Evolutionary conservation across 92 coral and sea anemone genomes (phyloP).

Genomic region (Pocillopora meandrina): DNA sequence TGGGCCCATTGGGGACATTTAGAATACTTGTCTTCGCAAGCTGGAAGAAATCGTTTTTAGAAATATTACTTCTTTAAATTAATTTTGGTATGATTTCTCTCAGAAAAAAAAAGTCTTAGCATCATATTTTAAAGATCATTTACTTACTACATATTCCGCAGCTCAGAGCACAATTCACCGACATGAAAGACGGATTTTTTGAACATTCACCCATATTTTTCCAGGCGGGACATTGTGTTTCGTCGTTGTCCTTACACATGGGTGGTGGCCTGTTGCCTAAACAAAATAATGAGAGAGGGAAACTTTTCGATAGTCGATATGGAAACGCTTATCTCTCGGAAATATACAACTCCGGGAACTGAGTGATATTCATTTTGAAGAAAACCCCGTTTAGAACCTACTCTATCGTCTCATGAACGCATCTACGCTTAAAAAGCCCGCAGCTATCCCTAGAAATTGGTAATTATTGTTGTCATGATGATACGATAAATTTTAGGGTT

Average conservation of each 20-base stretch:
- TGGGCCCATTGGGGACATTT: conserved; percentile 61
- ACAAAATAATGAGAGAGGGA: not conserved
- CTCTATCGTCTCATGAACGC: too few species aligned
- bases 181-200: conserved; percentile 22
- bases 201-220: not conserved
- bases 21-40: conserved; percentile 53
- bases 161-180: conserved; percentile 28
- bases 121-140: not conserved
- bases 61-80: not conserved
- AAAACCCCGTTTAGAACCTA: too few species aligned
- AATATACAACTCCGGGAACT: too few species aligned
- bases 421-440: too few species aligned
- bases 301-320: not conserved
- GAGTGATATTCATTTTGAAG: too few species aligned
- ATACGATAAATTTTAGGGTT: too few species aligned
- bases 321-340: not conserved
- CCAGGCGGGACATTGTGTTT: conserved; percentile 19
- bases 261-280: not conserved
- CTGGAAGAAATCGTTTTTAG: conserved; percentile 15
- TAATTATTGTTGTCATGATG: too few species aligned
- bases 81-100: not conserved
- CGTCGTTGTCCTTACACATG: conserved; percentile 6
- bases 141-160: conserved; percentile 37
- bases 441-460: too few species aligned
- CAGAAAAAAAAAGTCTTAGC: not conserved